Conservation (phyloP, 1,140 invertebrate species). For the Rhynchophorus ferrugineus region DNA sequence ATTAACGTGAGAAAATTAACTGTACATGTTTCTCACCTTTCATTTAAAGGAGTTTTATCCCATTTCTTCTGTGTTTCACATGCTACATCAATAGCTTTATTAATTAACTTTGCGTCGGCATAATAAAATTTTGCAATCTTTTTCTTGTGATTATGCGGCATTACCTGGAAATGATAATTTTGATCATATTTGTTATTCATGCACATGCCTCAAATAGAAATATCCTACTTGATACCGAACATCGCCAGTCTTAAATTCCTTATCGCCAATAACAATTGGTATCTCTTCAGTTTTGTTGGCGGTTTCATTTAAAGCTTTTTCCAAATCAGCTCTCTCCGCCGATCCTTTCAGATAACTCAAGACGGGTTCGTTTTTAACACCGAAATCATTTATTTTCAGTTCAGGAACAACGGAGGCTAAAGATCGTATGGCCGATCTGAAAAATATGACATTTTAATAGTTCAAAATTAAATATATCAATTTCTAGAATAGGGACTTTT, state of each 20-base stretch:
- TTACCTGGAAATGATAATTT: slow-evolving; percentile 42
- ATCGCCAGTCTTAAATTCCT: slow-evolving; percentile 71
- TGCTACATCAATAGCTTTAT: slow-evolving; percentile 78
- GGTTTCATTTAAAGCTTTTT: slow-evolving; percentile 62
- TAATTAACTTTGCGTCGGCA: slow-evolving; percentile 73
- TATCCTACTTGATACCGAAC: slow-evolving; percentile 71
- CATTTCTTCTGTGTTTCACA: slow-evolving; percentile 73
- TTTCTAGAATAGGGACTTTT: not conserved
- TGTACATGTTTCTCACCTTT: slow-evolving; percentile 27
- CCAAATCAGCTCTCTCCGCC: slow-evolving; percentile 68
- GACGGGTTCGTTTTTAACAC: slow-evolving; percentile 73
- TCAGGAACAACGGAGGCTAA: slow-evolving; percentile 51
- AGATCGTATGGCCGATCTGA: slow-evolving; percentile 24
- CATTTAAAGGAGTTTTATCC: slow-evolving; percentile 68
- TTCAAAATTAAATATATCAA: not conserved
- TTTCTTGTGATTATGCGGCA: slow-evolving; percentile 82
- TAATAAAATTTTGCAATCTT: slow-evolving; percentile 90
- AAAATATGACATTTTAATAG: slow-evolving; percentile 1
- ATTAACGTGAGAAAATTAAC: not conserved
- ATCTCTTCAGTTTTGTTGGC: slow-evolving; percentile 67
- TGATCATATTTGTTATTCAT: slow-evolving; percentile 1
- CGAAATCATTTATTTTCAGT: slow-evolving; percentile 59
- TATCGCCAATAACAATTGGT: slow-evolving; percentile 86
- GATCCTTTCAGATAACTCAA: slow-evolving; percentile 76
- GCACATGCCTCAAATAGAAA: not conserved